Conservation (phyloP, 2,797 vertebrate species). For the Prunella strophiata region DNA sequence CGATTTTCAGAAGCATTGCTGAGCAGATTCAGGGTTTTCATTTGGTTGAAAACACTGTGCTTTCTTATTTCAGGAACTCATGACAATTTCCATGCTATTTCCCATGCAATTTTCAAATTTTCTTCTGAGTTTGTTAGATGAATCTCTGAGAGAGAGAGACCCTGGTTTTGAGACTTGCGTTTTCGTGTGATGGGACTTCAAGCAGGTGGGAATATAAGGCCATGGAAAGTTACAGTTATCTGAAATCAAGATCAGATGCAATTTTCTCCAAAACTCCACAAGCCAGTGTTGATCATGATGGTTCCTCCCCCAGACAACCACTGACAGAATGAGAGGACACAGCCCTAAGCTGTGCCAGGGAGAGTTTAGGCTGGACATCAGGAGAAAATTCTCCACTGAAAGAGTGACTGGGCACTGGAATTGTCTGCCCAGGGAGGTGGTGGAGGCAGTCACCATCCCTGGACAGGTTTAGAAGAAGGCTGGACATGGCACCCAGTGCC, state of each 20-base stretch:
- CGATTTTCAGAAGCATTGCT: not conserved
- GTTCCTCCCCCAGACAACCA: not conserved
- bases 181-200: not conserved
- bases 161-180: not conserved
- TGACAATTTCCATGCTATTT: not conserved
- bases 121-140: not conserved
- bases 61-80: not conserved
- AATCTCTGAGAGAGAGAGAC: not conserved
- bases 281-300: too few relatives aligned
- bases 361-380: not conserved
- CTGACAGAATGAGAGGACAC: not conserved
- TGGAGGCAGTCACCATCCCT: not conserved
- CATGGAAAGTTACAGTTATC: not conserved
- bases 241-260: not conserved
- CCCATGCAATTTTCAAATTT: not conserved
- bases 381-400: not conserved
- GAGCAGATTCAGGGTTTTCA: not conserved
- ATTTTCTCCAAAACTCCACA: not conserved
- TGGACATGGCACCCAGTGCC: not conserved
- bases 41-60: accelerated
- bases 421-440: accelerated
- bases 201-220: not conserved
- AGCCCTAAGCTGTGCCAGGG: not conserved
- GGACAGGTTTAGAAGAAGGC: accelerated
- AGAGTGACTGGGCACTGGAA: too few relatives aligned